phyloP scores from a whole-genome alignment of 2,113 vertebrate species.

The Phocoena phocoena region DNA sequence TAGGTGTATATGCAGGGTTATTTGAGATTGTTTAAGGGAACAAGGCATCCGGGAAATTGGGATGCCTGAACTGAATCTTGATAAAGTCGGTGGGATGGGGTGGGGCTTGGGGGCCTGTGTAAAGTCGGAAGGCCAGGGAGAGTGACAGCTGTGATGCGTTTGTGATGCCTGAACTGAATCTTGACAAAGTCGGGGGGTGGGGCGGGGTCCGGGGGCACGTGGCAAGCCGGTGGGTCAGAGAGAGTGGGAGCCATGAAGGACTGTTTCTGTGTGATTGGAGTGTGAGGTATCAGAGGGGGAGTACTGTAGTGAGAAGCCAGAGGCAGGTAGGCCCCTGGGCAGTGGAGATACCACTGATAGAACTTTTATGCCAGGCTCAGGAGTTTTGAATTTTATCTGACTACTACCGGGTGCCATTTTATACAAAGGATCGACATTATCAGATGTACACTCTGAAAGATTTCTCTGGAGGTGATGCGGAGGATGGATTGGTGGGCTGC shows the following conservation, averaged over 20 bases:
- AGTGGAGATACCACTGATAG: not conserved
- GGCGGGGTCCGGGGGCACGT: not conserved
- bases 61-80: not conserved
- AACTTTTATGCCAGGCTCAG: not conserved
- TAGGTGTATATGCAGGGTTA: not conserved
- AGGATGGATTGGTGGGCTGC: not conserved
- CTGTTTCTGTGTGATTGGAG: not conserved
- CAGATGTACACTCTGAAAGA: not conserved
- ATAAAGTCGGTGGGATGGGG: not conserved
- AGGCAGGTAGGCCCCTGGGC: not conserved
- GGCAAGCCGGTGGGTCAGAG: not conserved
- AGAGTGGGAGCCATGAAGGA: not conserved
- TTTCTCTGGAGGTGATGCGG: not conserved
- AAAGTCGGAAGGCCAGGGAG: not conserved
- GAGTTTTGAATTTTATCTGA: not conserved
- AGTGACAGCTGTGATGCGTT: not conserved
- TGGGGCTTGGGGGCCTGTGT: too few species aligned
- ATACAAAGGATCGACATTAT: not conserved
- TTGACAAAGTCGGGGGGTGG: not conserved
- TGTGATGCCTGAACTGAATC: not conserved
- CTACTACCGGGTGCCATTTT: not conserved
- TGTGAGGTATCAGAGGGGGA: not conserved
- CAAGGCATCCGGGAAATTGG: not conserved
- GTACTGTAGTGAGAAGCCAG: not conserved
- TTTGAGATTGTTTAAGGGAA: not conserved